These are phyloP conservation scores for Whitmania pigra DNA, from an alignment of 1,140 invertebrate genomes.

Conservation along the genomic window DNA sequence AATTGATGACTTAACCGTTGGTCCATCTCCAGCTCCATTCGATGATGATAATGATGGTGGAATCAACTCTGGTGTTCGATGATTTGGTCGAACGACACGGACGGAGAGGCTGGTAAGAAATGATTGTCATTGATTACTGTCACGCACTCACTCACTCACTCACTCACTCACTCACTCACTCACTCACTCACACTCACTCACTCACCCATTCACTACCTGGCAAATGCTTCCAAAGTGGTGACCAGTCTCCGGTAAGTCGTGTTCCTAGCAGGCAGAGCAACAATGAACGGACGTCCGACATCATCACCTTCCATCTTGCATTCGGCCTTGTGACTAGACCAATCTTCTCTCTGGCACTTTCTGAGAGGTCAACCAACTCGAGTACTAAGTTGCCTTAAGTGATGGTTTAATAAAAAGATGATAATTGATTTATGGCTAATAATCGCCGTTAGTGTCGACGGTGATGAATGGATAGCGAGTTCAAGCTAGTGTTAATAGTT, in stretches of 20 bases:
- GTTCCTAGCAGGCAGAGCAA: slow-evolving; percentile 44
- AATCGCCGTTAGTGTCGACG: too few relatives aligned
- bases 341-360: slow-evolving; percentile 43
- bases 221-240: slow-evolving; percentile 42
- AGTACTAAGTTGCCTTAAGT: too few relatives aligned
- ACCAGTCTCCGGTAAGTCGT: slow-evolving; percentile 42
- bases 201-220: slow-evolving; percentile 31
- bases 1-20: background rate
- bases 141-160: too few relatives aligned
- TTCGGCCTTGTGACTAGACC: slow-evolving; percentile 37
- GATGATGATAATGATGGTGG: background rate
- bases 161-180: background rate
- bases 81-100: too few relatives aligned
- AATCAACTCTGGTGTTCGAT: background rate
- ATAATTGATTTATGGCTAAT: too few relatives aligned
- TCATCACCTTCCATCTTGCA: slow-evolving; percentile 40
- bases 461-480: too few relatives aligned
- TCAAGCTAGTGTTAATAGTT: too few relatives aligned
- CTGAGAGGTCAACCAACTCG: slow-evolving; percentile 28
- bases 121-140: too few relatives aligned
- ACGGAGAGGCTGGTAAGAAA: too few relatives aligned
- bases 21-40: background rate
- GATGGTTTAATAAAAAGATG: too few relatives aligned
- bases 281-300: slow-evolving; percentile 46
- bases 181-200: background rate